Percentiles rank a stretch among this genome's conserved stretches.
Conservation (phyloP, 2,888 invertebrate genomes). For the Polydrusus pterygomalis region DNA sequence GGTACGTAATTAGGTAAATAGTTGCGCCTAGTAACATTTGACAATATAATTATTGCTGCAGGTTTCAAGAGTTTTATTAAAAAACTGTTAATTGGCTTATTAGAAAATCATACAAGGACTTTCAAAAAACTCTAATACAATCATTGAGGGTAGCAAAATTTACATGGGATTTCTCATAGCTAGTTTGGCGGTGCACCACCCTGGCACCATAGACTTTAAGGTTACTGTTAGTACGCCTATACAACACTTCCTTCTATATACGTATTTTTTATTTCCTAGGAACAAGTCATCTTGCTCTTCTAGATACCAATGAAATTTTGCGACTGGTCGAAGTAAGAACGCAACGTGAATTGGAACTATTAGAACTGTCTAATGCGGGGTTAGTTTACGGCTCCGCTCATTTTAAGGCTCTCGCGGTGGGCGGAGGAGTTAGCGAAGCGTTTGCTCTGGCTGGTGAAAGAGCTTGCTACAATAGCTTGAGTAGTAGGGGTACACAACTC, state of each 20-base stretch:
- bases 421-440: slow-evolving; percentile 91
- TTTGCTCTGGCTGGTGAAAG: slow-evolving; percentile 83
- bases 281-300: slow-evolving; percentile 85
- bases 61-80: no score
- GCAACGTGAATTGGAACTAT: slow-evolving; percentile 88
- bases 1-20: slow-evolving; percentile 35
- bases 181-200: no score
- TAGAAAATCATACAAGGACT: no score
- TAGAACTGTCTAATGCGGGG: slow-evolving; percentile 87
- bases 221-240: no score
- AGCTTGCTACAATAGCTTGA: slow-evolving; percentile 84
- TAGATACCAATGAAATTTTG: slow-evolving; percentile 90
- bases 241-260: no score
- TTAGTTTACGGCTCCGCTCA: slow-evolving; percentile 91
- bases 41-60: no score
- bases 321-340: slow-evolving; percentile 92
- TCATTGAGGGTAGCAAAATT: no score
- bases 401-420: slow-evolving; percentile 94
- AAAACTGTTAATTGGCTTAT: no score
- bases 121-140: no score
- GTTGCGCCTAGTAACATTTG: no score
- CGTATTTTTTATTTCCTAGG: slow-evolving; percentile 69
- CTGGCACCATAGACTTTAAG: no score
- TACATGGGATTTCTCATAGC: no score
- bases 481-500: slow-evolving; percentile 81